Conservation (phyloP, 2,113 vertebrate species). For the Suncus etruscus region DNA sequence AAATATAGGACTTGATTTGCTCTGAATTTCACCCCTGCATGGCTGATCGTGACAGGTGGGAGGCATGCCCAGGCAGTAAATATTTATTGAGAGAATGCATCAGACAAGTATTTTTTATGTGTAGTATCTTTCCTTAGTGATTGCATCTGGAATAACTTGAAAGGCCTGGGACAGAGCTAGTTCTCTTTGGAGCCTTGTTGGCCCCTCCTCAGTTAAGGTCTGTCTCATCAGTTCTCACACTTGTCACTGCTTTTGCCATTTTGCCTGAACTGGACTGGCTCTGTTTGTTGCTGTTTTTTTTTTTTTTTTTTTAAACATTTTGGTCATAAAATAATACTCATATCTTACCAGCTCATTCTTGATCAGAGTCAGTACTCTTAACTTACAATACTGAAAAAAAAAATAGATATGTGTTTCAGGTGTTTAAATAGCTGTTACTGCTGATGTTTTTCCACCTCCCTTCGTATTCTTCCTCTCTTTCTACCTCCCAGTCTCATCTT, state of each 20-base stretch:
- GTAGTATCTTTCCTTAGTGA: neutral
- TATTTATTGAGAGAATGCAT: accelerated
- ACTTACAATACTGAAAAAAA: neutral
- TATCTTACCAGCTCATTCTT: neutral
- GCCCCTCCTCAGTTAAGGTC: neutral
- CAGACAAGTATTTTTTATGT: neutral
- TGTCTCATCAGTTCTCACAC: neutral
- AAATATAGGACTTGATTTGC: neutral
- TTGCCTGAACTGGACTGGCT: neutral
- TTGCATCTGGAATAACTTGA: neutral
- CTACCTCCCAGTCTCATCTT: too few species aligned
- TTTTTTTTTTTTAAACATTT: neutral
- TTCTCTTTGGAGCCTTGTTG: neutral
- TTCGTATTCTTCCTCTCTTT: too few species aligned
- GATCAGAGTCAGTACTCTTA: neutral
- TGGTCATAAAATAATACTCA: neutral
- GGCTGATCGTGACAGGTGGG: neutral
- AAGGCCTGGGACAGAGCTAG: neutral
- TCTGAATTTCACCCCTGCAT: neutral
- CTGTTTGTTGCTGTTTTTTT: too few species aligned
- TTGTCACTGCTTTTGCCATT: neutral
- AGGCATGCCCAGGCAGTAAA: neutral
- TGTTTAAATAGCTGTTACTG: too few species aligned
- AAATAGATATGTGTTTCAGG: neutral
- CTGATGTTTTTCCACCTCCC: too few species aligned